These are phyloP conservation scores for Brienomyrus longianalis DNA, from an alignment of 2,113 vertebrate genomes.

Conservation along the genomic window DNA sequence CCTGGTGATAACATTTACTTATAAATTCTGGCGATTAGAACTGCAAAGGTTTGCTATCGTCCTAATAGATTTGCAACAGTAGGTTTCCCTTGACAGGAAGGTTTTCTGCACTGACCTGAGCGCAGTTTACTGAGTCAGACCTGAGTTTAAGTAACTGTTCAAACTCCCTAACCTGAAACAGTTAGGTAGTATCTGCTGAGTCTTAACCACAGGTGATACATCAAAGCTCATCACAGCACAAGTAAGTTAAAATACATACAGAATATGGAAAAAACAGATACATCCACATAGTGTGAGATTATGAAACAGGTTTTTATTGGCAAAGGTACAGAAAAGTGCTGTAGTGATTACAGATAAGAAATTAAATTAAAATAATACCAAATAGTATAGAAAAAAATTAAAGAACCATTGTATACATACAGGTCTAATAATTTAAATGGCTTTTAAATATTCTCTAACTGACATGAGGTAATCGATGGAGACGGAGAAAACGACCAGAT, in stretches of 20 bases:
- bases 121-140: not conserved
- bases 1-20: not conserved
- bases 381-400: slow-evolving; percentile 50
- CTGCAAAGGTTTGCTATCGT: not conserved
- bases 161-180: not conserved
- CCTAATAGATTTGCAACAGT: not conserved
- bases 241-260: not conserved
- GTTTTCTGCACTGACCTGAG: not conserved
- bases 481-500: slow-evolving; percentile 46
- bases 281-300: slow-evolving; percentile 47
- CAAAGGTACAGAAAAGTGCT: slow-evolving; percentile 87
- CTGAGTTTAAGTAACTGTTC: not conserved
- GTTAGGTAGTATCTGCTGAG: not conserved
- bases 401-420: slow-evolving; percentile 55
- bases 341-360: slow-evolving; percentile 66
- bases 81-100: not conserved
- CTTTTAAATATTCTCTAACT: slow-evolving; percentile 39
- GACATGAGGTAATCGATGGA: slow-evolving; percentile 39
- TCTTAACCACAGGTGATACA: not conserved
- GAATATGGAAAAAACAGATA: not conserved
- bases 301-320: slow-evolving; percentile 96
- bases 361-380: slow-evolving; percentile 56
- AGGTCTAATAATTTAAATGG: slow-evolving; percentile 58
- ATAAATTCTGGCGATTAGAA: not conserved
- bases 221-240: not conserved